Evolutionary conservation across 2,113 vertebrate species (phyloP).

Genomic region (Percina caprodes): DNA sequence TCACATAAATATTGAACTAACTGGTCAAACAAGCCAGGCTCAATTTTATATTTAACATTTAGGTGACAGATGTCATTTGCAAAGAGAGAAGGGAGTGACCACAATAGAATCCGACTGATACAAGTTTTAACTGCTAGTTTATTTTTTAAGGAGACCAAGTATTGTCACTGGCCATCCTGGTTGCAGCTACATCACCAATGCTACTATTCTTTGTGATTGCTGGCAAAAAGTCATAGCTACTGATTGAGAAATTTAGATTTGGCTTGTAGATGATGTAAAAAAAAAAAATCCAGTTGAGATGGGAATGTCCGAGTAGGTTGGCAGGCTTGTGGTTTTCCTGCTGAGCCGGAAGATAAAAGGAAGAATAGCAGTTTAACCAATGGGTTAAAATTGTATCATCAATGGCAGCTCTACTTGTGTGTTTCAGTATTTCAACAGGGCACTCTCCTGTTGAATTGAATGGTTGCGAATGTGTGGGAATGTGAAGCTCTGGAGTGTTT

Average conservation of each 20-base stretch:
- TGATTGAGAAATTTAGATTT: not conserved
- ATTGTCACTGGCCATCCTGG: not conserved
- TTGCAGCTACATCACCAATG: not conserved
- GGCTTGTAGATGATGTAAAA: not conserved
- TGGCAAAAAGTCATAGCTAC: not conserved
- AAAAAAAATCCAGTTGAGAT: conserved; percentile 1
- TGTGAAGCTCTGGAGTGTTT: conserved; percentile 33
- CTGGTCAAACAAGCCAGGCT: no score
- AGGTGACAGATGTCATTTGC: not conserved
- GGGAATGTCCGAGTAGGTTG: conserved; percentile 5
- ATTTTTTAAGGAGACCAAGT: not conserved
- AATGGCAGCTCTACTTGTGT: conserved; percentile 77
- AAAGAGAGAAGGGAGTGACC: not conserved
- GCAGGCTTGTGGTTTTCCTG: conserved; percentile 8
- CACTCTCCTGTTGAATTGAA: conserved; percentile 34
- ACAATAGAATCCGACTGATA: not conserved
- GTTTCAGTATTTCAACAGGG: conserved; percentile 62
- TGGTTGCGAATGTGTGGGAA: conserved; percentile 65
- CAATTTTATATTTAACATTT: not conserved
- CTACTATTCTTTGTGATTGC: not conserved
- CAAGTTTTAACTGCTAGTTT: conserved; percentile 21
- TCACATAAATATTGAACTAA: conserved; percentile 7
- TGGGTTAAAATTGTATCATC: conserved; percentile 45
- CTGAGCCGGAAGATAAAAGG: conserved; percentile 24
- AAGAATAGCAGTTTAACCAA: conserved; percentile 47